Base-by-base conservation (phyloP, 1,140 invertebrate genomes). In the Drosophila novamexicana region DNA sequence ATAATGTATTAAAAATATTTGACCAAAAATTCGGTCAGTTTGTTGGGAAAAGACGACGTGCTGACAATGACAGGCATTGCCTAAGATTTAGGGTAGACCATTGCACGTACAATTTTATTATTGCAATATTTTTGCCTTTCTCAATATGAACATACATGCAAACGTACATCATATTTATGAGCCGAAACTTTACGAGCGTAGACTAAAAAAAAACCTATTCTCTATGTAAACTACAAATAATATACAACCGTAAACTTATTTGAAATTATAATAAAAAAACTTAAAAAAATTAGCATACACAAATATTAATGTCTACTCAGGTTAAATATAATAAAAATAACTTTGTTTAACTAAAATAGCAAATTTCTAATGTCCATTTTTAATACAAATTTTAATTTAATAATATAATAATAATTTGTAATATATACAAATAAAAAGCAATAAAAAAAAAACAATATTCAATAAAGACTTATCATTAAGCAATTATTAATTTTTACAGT, bases 101-200 rank as follows among this genome's bases (percentile, higher is more conserved):
- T 37, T 37, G 45, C 59, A 62, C 16, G 59, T 49, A 49, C 12
- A 47, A 62, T 62, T 62, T 37, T 12, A 29, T 18, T 49, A 62
- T 16, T 22, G 49, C 45, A 49, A 47, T 18, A 22, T 18, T 62
- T 49, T 49, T 12, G 29, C 1, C 36, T 62, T 62, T 62, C 59
- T 39, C 34, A 62, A 62, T 29, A 29, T 29, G 22, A 29, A 29
- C 22, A 5, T 50, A 14, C 3, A 0, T 50, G n/a, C 1, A 59
- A 36, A 45, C 6, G 18, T 12, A 47, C 14, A 32, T 36, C 10
- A 34, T 36, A 47, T 45, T 59, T 47, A 57, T 29, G 37, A 42
- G 12, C 18, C 2, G 4, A 29, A 29, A 5, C 22, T 29, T 29
- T 29, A 29, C 14, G 42, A 42, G 12, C n/a, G 22, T 29, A 0